Evolutionary conservation across 2,888 invertebrate genomes (phyloP), one percentile per base, ranked within the genome.

Genomic region (Brenthis daphne): DNA sequence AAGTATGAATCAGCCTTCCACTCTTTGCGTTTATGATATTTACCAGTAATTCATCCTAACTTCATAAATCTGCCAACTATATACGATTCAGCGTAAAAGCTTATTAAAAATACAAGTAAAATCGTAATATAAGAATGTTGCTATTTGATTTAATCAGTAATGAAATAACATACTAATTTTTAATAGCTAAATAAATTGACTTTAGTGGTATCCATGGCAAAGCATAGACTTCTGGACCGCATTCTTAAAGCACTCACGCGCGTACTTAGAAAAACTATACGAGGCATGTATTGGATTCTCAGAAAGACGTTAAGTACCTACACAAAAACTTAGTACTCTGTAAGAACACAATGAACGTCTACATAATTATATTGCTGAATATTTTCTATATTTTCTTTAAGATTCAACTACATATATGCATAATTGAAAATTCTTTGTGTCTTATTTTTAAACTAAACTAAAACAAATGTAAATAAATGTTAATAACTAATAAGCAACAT

Each of bases 51-150:
- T 78, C 76, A 74, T 78, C 77, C 73, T 74, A 71, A 74, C 77
- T 75, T 77, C 77, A 77, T 78, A 80, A 78, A 77, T 80, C 76
- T 77, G 72, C 74, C 74, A 73, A 75, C 75, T 76, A 75, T 75
- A 58, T 75, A 72, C 75, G 74, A 77, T 77, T 24, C 13, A 13
- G 3, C 75, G 77, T 74, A 71, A 69, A 74, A 76, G 79, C 77
- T 80, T 78, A 77, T 76, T 69, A 67, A 71, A 53, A 13, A 64
- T 57, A 60, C 57, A 43, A 20, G 33, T 56, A 50, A 63, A 33
- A 43, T 58, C 33, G 13, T 43, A 11, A 43, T 43, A 11, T 8
- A 8, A 43, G 8, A 43, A 43, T 8, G 11, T 43, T 43, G 37
- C 37, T 63, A 66, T 66, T 67, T 55, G 55, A 68, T 68, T 29